Evolutionary conservation across 1,140 invertebrate species (phyloP), one percentile per base, ranked within the genome.

Genomic region (Calephelis nemesis): DNA sequence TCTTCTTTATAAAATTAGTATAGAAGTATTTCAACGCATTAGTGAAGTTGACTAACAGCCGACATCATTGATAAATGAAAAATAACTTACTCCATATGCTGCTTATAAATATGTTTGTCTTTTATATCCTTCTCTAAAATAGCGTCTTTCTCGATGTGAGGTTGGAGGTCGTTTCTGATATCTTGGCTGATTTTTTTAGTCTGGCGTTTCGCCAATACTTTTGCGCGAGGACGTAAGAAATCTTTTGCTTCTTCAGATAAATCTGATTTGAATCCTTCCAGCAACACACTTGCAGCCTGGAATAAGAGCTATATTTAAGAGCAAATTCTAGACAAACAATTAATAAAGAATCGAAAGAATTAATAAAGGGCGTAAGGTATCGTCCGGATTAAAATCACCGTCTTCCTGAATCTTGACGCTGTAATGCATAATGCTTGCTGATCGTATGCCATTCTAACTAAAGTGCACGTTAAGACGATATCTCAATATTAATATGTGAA

Each of bases 61-160:
- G n/a, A n/a, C n/a, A n/a, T 30, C 30, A 30, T 30, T 45, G 4
- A 45, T 45, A 6, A 7, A 45, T 45, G 8, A 9, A 45, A 63
- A 15, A 45, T 19, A 70, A 82, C 86, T 84, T 54, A 90, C 88
- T 89, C 81, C 79, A 83, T 81, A 4, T 82, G 87, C 15, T 78
- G 73, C 69, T 89, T 87, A 50, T 80, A 73, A 11, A 89, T 70
- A 67, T 88, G 85, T 9, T 75, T 69, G 0, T 76, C 76, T 0
- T 70, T 67, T 8, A 90, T 72, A 12, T 76, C 76, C 0, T 74
- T 83, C 67, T 89, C 88, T 12, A 82, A 15, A 15, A 81, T 74
- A 3, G 47, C 19, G 5, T 78, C 72, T 47, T 72, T 69, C 0
- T 63, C 47, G 1, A 73, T 74, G 45, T 72, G 63, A 4, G n/a